phyloP scores from a whole-genome alignment of 2,797 vertebrate genomes.

The Carapus acus region DNA sequence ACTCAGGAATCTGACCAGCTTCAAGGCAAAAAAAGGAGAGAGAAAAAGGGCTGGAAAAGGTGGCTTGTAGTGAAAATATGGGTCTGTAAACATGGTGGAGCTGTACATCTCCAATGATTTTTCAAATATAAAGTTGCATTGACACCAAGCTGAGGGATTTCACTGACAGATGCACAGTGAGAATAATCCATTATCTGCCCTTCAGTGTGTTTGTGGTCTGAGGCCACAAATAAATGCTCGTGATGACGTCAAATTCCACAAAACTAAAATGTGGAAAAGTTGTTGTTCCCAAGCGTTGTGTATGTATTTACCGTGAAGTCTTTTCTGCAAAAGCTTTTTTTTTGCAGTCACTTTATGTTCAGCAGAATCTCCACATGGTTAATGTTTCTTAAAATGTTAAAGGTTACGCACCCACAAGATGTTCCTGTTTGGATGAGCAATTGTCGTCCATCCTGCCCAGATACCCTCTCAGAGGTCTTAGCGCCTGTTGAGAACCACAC shows the following conservation, averaged over 20 bases:
- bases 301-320: neutral
- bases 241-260: too few relatives aligned
- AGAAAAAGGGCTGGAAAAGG: too few relatives aligned
- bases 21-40: slow-evolving; percentile 30
- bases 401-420: slow-evolving; percentile 1
- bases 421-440: slow-evolving; percentile 9
- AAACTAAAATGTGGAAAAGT: too few relatives aligned
- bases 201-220: too few relatives aligned
- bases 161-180: too few relatives aligned
- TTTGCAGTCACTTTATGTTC: neutral
- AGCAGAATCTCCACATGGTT: neutral
- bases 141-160: too few relatives aligned
- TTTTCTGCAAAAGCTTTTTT: neutral
- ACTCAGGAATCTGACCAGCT: slow-evolving; percentile 50
- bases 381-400: neutral
- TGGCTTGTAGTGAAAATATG: slow-evolving; percentile 30
- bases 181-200: too few relatives aligned
- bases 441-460: slow-evolving; percentile 17
- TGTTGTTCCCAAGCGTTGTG: too few relatives aligned
- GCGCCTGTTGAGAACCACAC: slow-evolving; percentile 24
- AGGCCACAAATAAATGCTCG: too few relatives aligned
- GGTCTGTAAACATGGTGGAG: slow-evolving; percentile 9
- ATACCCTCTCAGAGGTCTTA: slow-evolving; percentile 27
- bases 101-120: slow-evolving; percentile 1
- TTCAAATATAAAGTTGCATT: too few relatives aligned